Conservation (phyloP, 2,888 invertebrate genomes). For the Eupithecia abbreviata region DNA sequence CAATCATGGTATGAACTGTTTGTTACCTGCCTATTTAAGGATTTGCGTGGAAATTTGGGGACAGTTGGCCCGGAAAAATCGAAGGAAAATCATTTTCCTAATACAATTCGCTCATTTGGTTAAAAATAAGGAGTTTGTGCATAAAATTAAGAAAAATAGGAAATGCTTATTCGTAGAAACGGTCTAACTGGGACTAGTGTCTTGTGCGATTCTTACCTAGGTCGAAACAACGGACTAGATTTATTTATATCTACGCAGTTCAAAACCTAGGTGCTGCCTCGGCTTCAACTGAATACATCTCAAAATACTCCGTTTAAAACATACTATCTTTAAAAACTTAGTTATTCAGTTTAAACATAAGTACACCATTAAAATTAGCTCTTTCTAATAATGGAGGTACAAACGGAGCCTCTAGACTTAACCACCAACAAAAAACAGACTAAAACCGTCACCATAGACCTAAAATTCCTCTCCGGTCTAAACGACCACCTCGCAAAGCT, state of each 20-base stretch:
- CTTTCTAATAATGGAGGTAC: slow-evolving; percentile 56
- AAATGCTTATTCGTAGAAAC: neutral
- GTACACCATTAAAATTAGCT: neutral
- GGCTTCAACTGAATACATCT: no score
- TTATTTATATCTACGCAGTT: neutral
- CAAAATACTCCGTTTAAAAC: no score
- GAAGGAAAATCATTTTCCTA: slow-evolving; percentile 53
- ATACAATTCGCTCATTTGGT: neutral
- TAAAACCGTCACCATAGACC: slow-evolving; percentile 65
- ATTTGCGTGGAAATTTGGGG: slow-evolving; percentile 53
- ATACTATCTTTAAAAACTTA: neutral
- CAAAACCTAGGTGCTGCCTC: no score
- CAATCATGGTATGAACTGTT: slow-evolving; percentile 66
- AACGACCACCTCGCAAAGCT: slow-evolving; percentile 73
- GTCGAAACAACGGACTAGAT: neutral
- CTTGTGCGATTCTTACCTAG: neutral
- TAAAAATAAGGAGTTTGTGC: neutral
- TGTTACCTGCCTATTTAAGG: slow-evolving; percentile 74
- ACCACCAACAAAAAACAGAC: slow-evolving; percentile 61
- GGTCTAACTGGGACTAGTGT: neutral
- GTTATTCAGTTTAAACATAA: neutral
- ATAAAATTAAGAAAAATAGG: neutral
- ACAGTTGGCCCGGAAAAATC: slow-evolving; percentile 71
- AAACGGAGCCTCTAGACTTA: slow-evolving; percentile 75
- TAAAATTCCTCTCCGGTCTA: slow-evolving; percentile 72